Evolutionary conservation across 1,140 invertebrate genomes (phyloP).

Genomic region (Chrysopa pallens): DNA sequence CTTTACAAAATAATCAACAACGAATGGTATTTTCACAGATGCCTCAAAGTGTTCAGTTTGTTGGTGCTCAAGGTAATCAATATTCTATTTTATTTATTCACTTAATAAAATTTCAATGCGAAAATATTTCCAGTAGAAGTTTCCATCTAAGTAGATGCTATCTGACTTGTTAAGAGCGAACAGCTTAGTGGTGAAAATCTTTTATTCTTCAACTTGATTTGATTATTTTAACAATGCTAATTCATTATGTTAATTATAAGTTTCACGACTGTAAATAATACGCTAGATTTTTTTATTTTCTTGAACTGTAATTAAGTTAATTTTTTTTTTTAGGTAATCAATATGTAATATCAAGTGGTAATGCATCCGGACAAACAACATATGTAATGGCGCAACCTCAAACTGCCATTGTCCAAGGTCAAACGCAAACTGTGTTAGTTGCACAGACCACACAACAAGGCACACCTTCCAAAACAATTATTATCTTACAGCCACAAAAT

Average conservation of each 20-base stretch:
- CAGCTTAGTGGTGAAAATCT: no score
- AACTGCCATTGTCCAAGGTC: slow-evolving; percentile 36
- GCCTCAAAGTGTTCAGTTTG: slow-evolving; percentile 20
- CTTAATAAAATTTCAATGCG: no score
- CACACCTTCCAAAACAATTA: slow-evolving; percentile 46
- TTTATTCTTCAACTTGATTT: no score
- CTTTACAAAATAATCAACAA: slow-evolving; percentile 9
- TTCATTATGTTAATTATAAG: no score
- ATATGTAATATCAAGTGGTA: slow-evolving; percentile 31
- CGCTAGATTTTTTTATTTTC: no score
- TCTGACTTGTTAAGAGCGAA: no score
- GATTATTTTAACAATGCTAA: no score
- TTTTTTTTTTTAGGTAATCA: slow-evolving; percentile 15
- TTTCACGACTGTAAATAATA: no score
- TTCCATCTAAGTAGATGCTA: no score
- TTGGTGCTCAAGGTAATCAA: slow-evolving; percentile 3
- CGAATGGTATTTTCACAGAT: slow-evolving; percentile 22
- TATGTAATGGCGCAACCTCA: slow-evolving; percentile 45
- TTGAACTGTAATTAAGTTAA: no score
- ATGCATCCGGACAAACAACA: slow-evolving; percentile 27
- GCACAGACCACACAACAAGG: slow-evolving; percentile 40
- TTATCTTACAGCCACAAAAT: slow-evolving; percentile 46
- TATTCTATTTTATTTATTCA: no score
- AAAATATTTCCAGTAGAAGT: no score
- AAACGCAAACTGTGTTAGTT: slow-evolving; percentile 39